phyloP scores from a whole-genome alignment of 2,113 vertebrate genomes.

The Cariama cristata region DNA sequence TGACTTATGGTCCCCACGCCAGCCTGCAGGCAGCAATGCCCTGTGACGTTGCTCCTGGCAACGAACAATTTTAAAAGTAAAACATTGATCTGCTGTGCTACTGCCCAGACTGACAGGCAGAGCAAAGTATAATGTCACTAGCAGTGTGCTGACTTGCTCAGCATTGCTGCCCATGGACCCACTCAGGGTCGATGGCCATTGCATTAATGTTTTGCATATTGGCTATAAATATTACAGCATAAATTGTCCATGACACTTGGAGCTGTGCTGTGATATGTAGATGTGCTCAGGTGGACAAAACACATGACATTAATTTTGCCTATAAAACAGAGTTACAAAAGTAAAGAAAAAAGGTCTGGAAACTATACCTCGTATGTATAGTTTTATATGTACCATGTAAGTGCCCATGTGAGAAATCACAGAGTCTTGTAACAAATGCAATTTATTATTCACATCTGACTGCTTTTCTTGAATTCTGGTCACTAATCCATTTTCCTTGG shows the following conservation, averaged over 20 bases:
- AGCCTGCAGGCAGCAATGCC: neutral
- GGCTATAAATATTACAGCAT: neutral
- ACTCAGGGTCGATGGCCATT: rapidly evolving
- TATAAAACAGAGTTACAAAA: neutral
- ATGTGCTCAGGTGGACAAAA: neutral
- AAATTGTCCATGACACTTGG: neutral
- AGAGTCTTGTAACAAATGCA: neutral
- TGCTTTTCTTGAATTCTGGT: constrained; percentile 24
- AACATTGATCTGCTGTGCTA: neutral
- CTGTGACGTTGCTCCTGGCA: neutral
- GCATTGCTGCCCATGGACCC: neutral
- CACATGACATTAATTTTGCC: neutral
- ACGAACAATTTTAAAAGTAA: neutral
- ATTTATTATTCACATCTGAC: constrained; percentile 35
- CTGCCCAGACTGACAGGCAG: neutral
- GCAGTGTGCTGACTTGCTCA: neutral
- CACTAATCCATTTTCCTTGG: constrained; percentile 19
- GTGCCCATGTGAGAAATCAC: neutral
- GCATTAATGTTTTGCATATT: neutral
- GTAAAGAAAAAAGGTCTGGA: neutral
- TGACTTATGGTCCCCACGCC: neutral
- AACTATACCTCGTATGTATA: neutral
- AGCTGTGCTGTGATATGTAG: neutral
- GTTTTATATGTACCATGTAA: neutral
- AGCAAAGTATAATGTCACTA: neutral